Evolutionary conservation across 2,113 vertebrate genomes (phyloP).

Genomic region (Sphyrna mokarran): DNA sequence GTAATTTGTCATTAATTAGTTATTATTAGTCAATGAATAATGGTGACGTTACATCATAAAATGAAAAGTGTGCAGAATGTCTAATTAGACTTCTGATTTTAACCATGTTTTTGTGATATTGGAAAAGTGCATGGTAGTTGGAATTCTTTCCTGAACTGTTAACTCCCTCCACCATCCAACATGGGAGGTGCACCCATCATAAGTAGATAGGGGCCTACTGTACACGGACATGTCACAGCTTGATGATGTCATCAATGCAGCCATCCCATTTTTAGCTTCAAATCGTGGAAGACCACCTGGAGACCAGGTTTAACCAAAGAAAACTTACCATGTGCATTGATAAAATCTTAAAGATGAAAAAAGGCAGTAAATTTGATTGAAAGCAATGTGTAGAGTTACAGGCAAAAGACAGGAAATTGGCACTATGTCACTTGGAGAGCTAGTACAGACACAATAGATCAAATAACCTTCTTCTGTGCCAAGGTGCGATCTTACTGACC

Average conservation of each 20-base stretch:
- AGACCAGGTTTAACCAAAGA: background rate
- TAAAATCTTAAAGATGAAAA: background rate
- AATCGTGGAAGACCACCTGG: background rate
- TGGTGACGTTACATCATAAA: background rate
- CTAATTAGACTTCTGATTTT: background rate
- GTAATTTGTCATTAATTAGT: slow-evolving; percentile 1
- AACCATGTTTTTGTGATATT: background rate
- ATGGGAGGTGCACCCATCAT: background rate
- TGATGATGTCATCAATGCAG: background rate
- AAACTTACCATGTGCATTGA: background rate
- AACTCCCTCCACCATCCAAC: background rate
- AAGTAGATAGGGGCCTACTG: background rate
- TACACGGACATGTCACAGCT: background rate
- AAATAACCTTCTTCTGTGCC: no score
- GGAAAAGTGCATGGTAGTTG: background rate
- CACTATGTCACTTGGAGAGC: no score
- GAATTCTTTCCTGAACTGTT: background rate
- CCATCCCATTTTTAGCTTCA: background rate
- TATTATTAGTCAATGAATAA: background rate
- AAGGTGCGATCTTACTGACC: no score
- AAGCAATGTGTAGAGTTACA: no score
- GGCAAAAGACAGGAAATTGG: no score
- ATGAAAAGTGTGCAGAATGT: background rate
- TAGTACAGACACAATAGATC: no score
- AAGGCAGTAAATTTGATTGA: background rate